Percentiles rank a stretch among this genome's conserved stretches.
Conservation (phyloP, 2,888 invertebrate genomes). For the Acleris cristana region DNA sequence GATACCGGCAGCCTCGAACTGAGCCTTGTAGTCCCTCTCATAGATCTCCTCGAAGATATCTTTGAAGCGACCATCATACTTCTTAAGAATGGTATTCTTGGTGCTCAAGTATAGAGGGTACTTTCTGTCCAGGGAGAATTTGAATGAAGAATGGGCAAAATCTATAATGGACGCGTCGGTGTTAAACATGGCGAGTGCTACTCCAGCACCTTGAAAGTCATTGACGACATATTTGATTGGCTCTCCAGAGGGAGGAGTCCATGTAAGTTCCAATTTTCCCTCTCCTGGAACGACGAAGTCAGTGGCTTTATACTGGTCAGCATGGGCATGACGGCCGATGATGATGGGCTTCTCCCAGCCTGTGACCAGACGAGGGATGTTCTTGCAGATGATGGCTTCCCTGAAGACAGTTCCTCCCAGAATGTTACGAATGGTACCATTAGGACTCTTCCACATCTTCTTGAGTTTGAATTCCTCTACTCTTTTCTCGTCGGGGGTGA, state of each 20-base stretch:
- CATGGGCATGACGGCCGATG: constrained; percentile 99
- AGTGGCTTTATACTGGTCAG: constrained; percentile 98
- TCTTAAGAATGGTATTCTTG: constrained; percentile 98
- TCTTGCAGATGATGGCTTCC: constrained; percentile 94
- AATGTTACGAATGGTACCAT: constrained; percentile 94
- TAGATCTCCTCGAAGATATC: constrained; percentile 98
- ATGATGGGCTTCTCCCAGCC: constrained; percentile 98
- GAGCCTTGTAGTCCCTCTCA: constrained; percentile 91
- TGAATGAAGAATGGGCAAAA: constrained; percentile 97
- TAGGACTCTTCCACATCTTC: constrained; percentile 96
- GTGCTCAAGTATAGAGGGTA: constrained; percentile 97
- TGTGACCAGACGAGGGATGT: constrained; percentile 97
- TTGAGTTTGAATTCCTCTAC: constrained; percentile 95
- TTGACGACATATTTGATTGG: constrained; percentile 90
- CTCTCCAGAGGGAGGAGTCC: constrained; percentile 87
- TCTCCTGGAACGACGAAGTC: constrained; percentile 97
- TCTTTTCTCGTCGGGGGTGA: constrained; percentile 98
- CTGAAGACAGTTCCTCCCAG: constrained; percentile 93
- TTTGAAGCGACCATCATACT: constrained; percentile 98
- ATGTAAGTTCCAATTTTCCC: constrained; percentile 94
- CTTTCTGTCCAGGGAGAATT: constrained; percentile 92
- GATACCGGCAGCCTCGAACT: constrained; percentile 93
- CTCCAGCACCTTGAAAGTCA: constrained; percentile 93
- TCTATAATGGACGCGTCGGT: constrained; percentile 96
- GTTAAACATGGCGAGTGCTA: constrained; percentile 98